phyloP scores from a whole-genome alignment of 2,888 invertebrate species.

The Lepetodrilus schrolli region DNA sequence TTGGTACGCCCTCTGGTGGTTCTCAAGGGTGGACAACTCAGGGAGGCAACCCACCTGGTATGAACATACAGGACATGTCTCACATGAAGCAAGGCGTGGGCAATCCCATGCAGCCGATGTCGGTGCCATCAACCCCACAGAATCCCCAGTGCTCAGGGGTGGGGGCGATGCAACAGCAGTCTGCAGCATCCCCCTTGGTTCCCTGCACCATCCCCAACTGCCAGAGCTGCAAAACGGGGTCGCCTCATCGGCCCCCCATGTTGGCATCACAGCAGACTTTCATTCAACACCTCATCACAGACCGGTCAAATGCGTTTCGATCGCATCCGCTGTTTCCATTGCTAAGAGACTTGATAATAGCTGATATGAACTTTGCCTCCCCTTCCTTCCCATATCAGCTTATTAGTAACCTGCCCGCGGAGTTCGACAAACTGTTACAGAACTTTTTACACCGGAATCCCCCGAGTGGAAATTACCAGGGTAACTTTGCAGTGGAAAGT shows the following conservation, averaged over 20 bases:
- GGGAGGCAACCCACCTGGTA: constrained; percentile 21
- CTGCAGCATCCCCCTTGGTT: constrained; percentile 34
- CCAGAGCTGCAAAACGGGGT: constrained; percentile 61
- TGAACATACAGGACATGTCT: constrained; percentile 35
- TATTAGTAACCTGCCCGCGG: constrained; percentile 71
- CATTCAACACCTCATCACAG: constrained; percentile 72
- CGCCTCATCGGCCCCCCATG: constrained; percentile 59
- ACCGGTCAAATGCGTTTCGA: constrained; percentile 72
- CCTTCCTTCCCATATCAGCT: constrained; percentile 73
- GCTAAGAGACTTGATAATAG: constrained; percentile 74
- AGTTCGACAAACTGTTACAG: constrained; percentile 72
- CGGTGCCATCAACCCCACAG: constrained; percentile 3
- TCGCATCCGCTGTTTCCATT: constrained; percentile 74
- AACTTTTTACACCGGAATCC: constrained; percentile 73
- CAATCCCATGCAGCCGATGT: constrained; percentile 28
- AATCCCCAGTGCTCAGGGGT: neutral
- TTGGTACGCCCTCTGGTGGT: neutral
- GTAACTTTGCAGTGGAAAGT: constrained; percentile 71
- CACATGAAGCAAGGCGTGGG: constrained; percentile 13
- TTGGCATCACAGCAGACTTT: constrained; percentile 71
- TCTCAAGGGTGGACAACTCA: neutral
- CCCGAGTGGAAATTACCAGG: constrained; percentile 67
- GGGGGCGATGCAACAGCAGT: neutral
- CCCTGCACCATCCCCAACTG: constrained; percentile 56
- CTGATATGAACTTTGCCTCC: constrained; percentile 74